A percentile compares a stretch with the other conserved stretches of the same genome.
These are phyloP conservation scores for Acanthurus tractus DNA, from an alignment of 2,797 vertebrate species.

Conservation along the genomic window DNA sequence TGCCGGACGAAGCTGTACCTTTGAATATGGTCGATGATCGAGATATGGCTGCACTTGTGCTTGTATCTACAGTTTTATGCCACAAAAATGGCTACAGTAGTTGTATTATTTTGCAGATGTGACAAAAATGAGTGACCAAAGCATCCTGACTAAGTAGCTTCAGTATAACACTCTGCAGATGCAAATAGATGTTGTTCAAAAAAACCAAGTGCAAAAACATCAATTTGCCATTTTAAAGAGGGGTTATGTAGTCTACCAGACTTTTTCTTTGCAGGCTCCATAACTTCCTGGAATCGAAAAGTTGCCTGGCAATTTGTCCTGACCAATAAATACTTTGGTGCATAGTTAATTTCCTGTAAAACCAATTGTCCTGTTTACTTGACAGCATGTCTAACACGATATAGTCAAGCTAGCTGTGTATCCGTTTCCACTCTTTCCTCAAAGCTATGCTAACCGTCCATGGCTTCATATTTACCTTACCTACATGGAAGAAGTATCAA, in stretches of 20 bases:
- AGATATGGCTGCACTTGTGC: neutral
- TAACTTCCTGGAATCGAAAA: neutral
- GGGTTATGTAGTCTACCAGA: no score
- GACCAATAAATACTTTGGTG: neutral
- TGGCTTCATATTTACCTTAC: neutral
- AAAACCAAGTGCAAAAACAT: neutral
- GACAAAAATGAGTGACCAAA: neutral
- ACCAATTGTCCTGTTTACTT: no score
- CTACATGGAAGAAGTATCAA: neutral
- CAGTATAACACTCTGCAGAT: neutral
- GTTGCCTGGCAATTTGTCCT: neutral
- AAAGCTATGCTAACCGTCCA: neutral
- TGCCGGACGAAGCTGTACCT: neutral
- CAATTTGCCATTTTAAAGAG: neutral
- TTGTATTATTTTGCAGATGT: neutral
- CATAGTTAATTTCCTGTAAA: neutral
- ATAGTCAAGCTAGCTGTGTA: neutral
- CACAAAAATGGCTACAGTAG: conserved; percentile 3
- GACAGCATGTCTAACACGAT: no score
- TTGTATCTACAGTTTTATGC: neutral
- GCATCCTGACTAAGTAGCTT: neutral
- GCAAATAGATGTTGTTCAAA: no score
- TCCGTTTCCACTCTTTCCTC: neutral
- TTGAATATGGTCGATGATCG: neutral
- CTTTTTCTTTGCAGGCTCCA: neutral